Conservation (phyloP, 1,140 invertebrate genomes). For the Drosophila lacertosa region DNA sequence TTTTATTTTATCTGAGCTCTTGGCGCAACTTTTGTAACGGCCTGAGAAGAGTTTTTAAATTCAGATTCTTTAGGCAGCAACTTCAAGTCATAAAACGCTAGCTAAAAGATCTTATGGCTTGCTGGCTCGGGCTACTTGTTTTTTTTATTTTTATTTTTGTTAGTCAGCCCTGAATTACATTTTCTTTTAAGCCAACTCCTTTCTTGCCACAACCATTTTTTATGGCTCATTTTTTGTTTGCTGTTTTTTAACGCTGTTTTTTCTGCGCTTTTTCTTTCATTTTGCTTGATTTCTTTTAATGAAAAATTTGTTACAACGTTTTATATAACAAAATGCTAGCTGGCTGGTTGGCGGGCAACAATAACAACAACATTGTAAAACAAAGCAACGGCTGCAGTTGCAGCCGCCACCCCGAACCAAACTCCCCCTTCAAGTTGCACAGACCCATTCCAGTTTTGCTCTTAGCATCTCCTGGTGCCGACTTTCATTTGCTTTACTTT, state of each 20-base stretch:
- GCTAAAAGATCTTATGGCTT: slow-evolving; percentile 41
- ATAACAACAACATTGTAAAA: slow-evolving; percentile 74
- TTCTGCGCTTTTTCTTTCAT: slow-evolving; percentile 34
- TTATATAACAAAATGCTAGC: slow-evolving; percentile 79
- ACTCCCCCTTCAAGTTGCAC: too few relatives aligned
- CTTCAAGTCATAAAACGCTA: slow-evolving; percentile 39
- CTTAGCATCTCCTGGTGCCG: slow-evolving; percentile 56
- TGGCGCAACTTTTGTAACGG: slow-evolving; percentile 5
- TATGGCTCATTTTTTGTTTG: slow-evolving; percentile 48
- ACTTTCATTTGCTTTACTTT: slow-evolving; percentile 78
- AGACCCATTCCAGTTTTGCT: slow-evolving; percentile 23
- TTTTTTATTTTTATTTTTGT: slow-evolving; percentile 11
- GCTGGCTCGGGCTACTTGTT: slow-evolving; percentile 19
- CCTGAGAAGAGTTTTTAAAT: slow-evolving; percentile 34
- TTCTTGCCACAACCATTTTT: slow-evolving; percentile 69
- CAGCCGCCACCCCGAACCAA: slow-evolving; percentile 3
- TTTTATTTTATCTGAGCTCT: slow-evolving; percentile 6
- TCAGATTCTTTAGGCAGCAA: slow-evolving; percentile 35
- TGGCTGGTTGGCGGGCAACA: slow-evolving; percentile 36
- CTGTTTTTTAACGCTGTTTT: slow-evolving; percentile 8
- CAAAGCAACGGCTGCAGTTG: slow-evolving; percentile 49
- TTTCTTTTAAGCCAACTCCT: slow-evolving; percentile 53
- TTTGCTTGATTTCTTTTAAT: slow-evolving; percentile 80
- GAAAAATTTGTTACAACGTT: slow-evolving; percentile 79
- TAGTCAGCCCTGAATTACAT: slow-evolving; percentile 19